Evolutionary conservation across 2,113 vertebrate species (phyloP), one percentile per base, ranked within the genome.

Genomic region (Onychorhynchus coronatus): DNA sequence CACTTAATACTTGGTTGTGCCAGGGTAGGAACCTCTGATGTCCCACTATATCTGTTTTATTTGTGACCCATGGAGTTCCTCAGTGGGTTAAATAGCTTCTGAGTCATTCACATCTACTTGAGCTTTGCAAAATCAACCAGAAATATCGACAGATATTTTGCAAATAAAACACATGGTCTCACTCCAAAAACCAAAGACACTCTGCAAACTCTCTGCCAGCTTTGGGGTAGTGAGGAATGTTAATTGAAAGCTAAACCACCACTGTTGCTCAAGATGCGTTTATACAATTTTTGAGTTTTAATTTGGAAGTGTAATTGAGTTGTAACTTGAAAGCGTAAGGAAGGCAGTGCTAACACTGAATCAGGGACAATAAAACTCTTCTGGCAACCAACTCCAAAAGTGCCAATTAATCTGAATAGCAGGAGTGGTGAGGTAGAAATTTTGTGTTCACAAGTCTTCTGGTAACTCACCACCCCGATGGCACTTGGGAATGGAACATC

Each of bases 391-490:
- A 11, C 21, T 55, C 46, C 35, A 56, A 12, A 85, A 75, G 12
- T 31, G 39, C 3, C 44, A 52, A 62, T 65, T 66, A n/a, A 81
- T 46, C 61, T 37, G 53, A 84, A 31, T 35, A 75, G 28, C 8
- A 53, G 14, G 11, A 18, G 4, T 18, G 15, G 5, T 31, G 75
- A 77, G 35, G 21, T 27, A 76, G 37, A 72, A 30, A 59, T 53
- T 18, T 17, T 0, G 33, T 20, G 63, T 42, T 74, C 22, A 9
- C 19, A 58, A 56, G 42, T 37, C 24, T 33, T 33, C 50, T 75
- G 53, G 47, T 28, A 49, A 27, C 41, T 65, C 53, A 63, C 1
- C 39, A 42, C 37, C 33, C 3, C 2, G 16, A 9, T 0, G 1
- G 50, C 23, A 21, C 30, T 27, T 1, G 3, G 49, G 22, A 74